Conservation (phyloP, 2,113 vertebrate genomes). For the Pangasianodon hypophthalmus region DNA sequence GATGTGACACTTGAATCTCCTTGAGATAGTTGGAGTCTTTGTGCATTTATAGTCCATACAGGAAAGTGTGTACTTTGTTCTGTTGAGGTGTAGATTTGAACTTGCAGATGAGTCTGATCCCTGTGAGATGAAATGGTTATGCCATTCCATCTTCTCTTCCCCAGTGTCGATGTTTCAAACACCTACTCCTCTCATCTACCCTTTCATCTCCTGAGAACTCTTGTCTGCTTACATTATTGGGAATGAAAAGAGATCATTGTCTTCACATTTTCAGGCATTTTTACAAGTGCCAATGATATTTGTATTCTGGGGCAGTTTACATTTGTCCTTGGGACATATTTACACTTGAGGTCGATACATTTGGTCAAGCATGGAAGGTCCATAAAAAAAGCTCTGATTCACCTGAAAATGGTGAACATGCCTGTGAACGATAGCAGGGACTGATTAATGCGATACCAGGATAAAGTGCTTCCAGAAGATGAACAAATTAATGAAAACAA, state of each 20-base stretch:
- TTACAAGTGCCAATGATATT: background rate
- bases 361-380: background rate
- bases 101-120: background rate
- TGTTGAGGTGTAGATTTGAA: background rate
- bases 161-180: background rate
- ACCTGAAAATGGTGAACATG: background rate
- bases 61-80: background rate
- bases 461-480: background rate
- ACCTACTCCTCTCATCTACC: background rate
- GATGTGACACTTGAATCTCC: background rate
- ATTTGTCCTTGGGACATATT: background rate
- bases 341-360: background rate
- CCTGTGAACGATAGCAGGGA: background rate
- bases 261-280: background rate
- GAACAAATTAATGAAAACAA: background rate
- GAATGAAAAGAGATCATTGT: conserved; percentile 17
- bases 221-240: conserved; percentile 8
- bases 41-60: background rate
- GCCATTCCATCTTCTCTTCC: background rate
- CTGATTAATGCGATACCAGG: background rate
- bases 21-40: background rate
- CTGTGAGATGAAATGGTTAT: background rate
- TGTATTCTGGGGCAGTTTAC: background rate
- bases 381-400: background rate
- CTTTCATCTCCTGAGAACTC: background rate